A percentile compares a stretch with the other conserved stretches of the same genome.
These are phyloP conservation scores for Osmerus eperlanus DNA, from an alignment of 2,113 vertebrate genomes.

Conservation along the genomic window DNA sequence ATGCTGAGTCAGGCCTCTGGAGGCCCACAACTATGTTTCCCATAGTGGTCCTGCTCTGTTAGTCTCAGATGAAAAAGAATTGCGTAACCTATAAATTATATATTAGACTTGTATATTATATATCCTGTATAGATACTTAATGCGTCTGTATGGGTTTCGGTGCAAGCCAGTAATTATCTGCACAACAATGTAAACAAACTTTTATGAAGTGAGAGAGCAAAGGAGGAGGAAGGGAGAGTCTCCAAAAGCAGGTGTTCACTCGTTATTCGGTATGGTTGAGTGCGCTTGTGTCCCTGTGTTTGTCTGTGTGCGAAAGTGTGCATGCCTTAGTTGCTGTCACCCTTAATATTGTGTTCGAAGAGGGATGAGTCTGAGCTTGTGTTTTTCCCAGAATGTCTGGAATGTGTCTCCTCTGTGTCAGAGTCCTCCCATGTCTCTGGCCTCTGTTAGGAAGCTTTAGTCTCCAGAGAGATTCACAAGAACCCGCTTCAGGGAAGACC, in stretches of 20 bases:
- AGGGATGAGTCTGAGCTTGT: constrained; percentile 60
- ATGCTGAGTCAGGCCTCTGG: constrained; percentile 11
- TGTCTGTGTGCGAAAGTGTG: neutral
- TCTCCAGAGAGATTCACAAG: neutral
- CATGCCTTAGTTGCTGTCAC: neutral
- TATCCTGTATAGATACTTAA: constrained; percentile 15
- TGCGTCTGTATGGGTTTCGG: constrained; percentile 54
- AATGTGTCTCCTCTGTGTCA: constrained; percentile 46
- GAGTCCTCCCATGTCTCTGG: neutral
- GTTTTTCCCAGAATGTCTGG: constrained; percentile 59
- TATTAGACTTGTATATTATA: neutral
- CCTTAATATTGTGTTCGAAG: neutral
- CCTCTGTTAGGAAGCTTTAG: neutral
- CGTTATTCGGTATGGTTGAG: neutral
- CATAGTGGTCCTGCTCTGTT: neutral
- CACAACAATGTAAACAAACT: constrained; percentile 61
- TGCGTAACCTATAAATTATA: constrained; percentile 51
- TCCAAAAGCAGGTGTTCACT: neutral
- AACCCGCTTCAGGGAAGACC: neutral
- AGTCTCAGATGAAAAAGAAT: neutral
- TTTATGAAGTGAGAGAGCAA: constrained; percentile 46
- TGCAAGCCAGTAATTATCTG: constrained; percentile 56
- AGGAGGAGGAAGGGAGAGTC: neutral
- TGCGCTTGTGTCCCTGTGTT: neutral
- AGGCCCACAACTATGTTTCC: neutral